phyloP scores from a whole-genome alignment of 1,140 invertebrate genomes.

The Eumaeus atala region DNA sequence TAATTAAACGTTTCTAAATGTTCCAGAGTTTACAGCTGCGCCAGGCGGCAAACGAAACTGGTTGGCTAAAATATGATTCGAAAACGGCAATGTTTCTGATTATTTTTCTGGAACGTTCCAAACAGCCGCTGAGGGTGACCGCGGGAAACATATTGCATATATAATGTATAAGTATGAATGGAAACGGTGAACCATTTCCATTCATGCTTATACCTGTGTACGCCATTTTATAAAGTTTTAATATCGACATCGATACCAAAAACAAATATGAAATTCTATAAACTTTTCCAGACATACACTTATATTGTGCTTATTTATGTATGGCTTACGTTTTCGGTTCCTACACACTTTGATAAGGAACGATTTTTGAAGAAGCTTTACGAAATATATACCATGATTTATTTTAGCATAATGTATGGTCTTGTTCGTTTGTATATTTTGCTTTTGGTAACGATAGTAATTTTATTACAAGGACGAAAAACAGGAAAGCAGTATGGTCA shows the following conservation, averaged over 20 bases:
- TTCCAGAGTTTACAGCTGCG: constrained; percentile 48
- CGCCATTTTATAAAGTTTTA: constrained; percentile 24
- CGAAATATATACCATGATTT: neutral
- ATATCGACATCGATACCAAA: neutral
- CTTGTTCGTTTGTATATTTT: no score
- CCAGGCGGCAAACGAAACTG: constrained; percentile 54
- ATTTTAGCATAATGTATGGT: neutral
- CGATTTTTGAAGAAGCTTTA: no score
- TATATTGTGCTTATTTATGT: no score
- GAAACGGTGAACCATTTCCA: constrained; percentile 55
- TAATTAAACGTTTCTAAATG: no score
- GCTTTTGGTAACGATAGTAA: no score
- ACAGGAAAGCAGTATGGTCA: no score
- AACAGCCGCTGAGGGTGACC: constrained; percentile 53
- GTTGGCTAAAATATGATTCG: constrained; percentile 47
- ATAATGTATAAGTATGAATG: no score
- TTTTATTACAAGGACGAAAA: no score
- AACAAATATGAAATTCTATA: no score
- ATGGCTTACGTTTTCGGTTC: no score
- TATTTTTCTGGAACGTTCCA: constrained; percentile 58
- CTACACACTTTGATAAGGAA: no score
- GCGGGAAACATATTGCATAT: constrained; percentile 70
- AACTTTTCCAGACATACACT: no score
- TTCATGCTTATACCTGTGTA: constrained; percentile 66
- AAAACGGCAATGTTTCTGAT: constrained; percentile 49